Evolutionary conservation across 2,113 vertebrate species (phyloP), one percentile per base, ranked within the genome.

Genomic region (Alligator sinensis): DNA sequence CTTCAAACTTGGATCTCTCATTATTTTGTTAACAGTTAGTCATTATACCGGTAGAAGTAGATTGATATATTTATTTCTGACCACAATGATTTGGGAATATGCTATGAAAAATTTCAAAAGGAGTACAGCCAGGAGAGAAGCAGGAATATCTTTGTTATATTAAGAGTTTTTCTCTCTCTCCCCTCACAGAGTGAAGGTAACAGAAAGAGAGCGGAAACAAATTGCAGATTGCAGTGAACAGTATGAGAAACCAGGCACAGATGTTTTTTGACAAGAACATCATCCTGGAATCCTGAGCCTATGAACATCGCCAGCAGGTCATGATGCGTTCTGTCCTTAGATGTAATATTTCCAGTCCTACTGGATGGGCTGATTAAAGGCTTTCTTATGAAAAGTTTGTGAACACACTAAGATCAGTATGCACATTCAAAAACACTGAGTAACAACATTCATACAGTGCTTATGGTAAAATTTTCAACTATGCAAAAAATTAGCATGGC

Each of bases 391-490:
- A 82, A 38, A 91, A 63, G 47, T 55, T 55, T 83, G 22, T 93
- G 87, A 88, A 78, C 91, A 88, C 68, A 82, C 30, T 80, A 86
- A 85, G 87, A 74, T 60, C 77, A 59, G 75, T 90, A 83, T 88
- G n/a, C 86, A 62, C 60, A 80, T 93, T 91, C 88, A 91, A 70
- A 95, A 84, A 74, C 47, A 74, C 38, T 6, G 47, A 74, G 27
- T 34, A 83, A 76, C 79, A 83, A 82, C 61, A 91, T 66, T 84
- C 3, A 74, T 27, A 5, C 57, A 47, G 30, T 87, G 84, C 90
- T 87, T 93, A 94, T 82, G 80, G 94, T 88, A 89, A 92, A 96
- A 47, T 47, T 47, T 47, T 47, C 72, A 91, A 68, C 75, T 84
- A 15, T 91, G 94, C 88, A 92, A 93, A 94, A 92, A 54, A 89